These are phyloP conservation scores for Oncorhynchus mykiss DNA, from an alignment of 2,113 vertebrate genomes.

Conservation along the genomic window DNA sequence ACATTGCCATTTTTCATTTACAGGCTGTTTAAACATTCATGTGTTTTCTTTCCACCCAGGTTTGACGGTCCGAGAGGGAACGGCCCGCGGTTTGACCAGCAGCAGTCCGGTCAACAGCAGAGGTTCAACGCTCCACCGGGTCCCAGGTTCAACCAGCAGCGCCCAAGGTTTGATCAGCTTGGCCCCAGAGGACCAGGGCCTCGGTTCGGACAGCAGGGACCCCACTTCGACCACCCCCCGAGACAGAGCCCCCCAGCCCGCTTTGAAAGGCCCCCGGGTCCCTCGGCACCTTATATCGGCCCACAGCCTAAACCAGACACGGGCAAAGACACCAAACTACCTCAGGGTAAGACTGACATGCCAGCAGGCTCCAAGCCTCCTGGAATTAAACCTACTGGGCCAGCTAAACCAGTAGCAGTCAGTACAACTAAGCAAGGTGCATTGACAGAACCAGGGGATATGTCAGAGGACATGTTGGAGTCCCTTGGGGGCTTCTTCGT, in stretches of 20 bases:
- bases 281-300: not conserved
- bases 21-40: not conserved
- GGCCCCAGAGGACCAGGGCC: conserved; percentile 24
- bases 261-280: conserved; percentile 41
- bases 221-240: conserved; percentile 48
- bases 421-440: conserved; percentile 19
- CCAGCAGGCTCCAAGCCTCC: conserved; percentile 27
- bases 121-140: conserved; percentile 26
- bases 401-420: conserved; percentile 31
- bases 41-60: conserved; percentile 55
- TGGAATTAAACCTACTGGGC: conserved; percentile 9
- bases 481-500: conserved; percentile 69
- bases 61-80: conserved; percentile 84
- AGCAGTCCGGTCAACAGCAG: conserved; percentile 3
- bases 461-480: conserved; percentile 69
- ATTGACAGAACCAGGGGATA: conserved; percentile 37
- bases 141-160: conserved; percentile 26
- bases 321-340: conserved; percentile 12
- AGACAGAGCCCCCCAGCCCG: conserved; percentile 17
- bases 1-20: not conserved
- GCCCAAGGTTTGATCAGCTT: conserved; percentile 24
- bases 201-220: conserved; percentile 45
- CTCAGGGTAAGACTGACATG: conserved; percentile 18
- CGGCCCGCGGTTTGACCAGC: conserved; percentile 55
- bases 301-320: conserved; percentile 36